Base-by-base conservation (phyloP, 2,888 invertebrate species). In the Neoascia interrupta region DNA sequence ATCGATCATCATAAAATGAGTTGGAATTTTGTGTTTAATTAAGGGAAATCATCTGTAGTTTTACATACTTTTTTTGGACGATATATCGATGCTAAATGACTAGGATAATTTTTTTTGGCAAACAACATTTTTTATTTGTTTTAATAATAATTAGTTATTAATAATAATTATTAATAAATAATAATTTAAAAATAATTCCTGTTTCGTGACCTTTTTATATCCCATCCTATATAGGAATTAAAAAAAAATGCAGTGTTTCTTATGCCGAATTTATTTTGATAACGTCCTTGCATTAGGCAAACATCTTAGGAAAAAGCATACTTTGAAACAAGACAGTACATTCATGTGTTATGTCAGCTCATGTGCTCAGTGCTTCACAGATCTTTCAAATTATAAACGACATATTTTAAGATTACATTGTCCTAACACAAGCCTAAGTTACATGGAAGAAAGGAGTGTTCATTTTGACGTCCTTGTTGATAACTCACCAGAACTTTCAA, bases 351-450 rank as follows among this genome's bases (percentile, higher is more conserved):
- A 56, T 41, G 54, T 56, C 11, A 41, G 11, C 41, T 56, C 54
- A 41, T 56, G 54, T 18, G 54, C 41, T 41, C 54, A 56, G 54
- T 39, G 54, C 41, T 56, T 56, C 16, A 56, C 41, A 56, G 28
- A 56, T 56, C 54, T 56, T 39, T 56, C 54, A 10, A 56, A 56
- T 56, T 56, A 56, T 28, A 41, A 56, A 56, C 54, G 39, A 18
- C 54, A 56, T 41, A 53, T 53, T 37, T 23, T 56, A 39, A 39
- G n/a, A 56, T n/a, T 28, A 56, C 54, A 56, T 26, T 39, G 10
- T 56, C 41, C 54, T 56, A 26, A 10, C 23, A 10, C 23, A 54
- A 41, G 39, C 39, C 13, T 56, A 21, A 41, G 41, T 18, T 41
- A 28, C 28, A 56, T 56, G 26, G 39, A 28, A 41, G 54, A 31